Evolutionary conservation across 2,888 invertebrate genomes (phyloP).

Genomic region (Epinotia demarniana): DNA sequence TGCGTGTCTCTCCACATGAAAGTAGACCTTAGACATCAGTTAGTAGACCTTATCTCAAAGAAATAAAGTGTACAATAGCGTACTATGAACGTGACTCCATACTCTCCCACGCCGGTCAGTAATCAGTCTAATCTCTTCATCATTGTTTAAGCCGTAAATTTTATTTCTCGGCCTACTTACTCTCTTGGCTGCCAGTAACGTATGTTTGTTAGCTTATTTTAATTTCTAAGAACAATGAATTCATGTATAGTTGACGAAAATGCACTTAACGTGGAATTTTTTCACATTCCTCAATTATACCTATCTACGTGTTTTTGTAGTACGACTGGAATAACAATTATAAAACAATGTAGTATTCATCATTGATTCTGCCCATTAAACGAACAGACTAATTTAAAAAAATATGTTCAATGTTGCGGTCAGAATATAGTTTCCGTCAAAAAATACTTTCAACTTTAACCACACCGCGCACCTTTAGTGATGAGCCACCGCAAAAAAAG

Average conservation of each 20-base stretch:
- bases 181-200: neutral
- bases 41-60: neutral
- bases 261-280: too few species aligned
- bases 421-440: slow-evolving; percentile 9
- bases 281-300: too few species aligned
- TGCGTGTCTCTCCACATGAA: neutral
- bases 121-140: slow-evolving; percentile 35
- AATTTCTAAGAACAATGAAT: too few species aligned
- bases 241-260: too few species aligned
- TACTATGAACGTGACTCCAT: slow-evolving; percentile 7
- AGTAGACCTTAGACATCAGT: too few species aligned
- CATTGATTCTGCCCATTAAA: too few species aligned
- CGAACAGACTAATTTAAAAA: neutral
- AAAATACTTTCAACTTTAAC: slow-evolving; percentile 26
- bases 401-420: slow-evolving; percentile 11
- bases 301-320: too few species aligned
- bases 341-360: too few species aligned
- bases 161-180: slow-evolving; percentile 18
- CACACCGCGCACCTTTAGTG: slow-evolving; percentile 26
- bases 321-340: too few species aligned
- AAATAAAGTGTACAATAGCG: neutral
- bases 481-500: slow-evolving; percentile 41
- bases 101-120: slow-evolving; percentile 30
- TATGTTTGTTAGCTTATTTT: too few species aligned
- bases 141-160: slow-evolving; percentile 4